Evolutionary conservation across 2,888 invertebrate genomes (phyloP).

Genomic region (Macaria liturata): DNA sequence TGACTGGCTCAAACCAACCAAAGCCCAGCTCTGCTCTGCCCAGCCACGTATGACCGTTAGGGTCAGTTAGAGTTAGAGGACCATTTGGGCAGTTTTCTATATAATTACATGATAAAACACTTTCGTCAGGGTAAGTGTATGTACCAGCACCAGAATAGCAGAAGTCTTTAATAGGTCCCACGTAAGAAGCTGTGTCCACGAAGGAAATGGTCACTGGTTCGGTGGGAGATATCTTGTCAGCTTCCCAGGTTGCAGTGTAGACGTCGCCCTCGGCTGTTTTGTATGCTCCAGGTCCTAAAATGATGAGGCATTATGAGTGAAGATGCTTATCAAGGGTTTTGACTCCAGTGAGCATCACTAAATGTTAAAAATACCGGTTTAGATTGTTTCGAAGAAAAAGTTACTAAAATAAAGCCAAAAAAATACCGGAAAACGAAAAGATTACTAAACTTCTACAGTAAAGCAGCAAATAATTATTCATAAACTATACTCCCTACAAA

Average conservation of each 20-base stretch:
- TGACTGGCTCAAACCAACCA: constrained; percentile 67
- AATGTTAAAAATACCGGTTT: no score
- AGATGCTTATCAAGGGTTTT: background rate
- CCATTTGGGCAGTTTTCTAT: constrained; percentile 76
- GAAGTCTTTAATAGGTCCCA: constrained; percentile 76
- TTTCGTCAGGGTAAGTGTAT: constrained; percentile 79
- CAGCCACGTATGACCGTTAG: constrained; percentile 80
- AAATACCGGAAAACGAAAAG: no score
- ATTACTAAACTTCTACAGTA: no score
- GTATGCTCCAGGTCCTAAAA: constrained; percentile 78
- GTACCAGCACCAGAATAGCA: constrained; percentile 72
- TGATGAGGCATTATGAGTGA: constrained; percentile 3
- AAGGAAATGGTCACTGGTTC: constrained; percentile 63
- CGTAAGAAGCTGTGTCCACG: constrained; percentile 73
- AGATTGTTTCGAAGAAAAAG: no score
- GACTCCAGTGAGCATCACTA: no score
- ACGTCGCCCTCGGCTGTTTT: constrained; percentile 82
- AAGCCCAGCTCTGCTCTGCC: constrained; percentile 68
- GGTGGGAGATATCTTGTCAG: constrained; percentile 70
- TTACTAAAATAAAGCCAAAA: no score
- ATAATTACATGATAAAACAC: constrained; percentile 74
- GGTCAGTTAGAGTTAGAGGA: constrained; percentile 69
- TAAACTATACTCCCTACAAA: no score
- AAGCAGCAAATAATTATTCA: no score
- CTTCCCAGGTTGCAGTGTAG: constrained; percentile 82